phyloP scores from a whole-genome alignment of 2,888 invertebrate genomes.

The Drosophila subsilvestris region DNA sequence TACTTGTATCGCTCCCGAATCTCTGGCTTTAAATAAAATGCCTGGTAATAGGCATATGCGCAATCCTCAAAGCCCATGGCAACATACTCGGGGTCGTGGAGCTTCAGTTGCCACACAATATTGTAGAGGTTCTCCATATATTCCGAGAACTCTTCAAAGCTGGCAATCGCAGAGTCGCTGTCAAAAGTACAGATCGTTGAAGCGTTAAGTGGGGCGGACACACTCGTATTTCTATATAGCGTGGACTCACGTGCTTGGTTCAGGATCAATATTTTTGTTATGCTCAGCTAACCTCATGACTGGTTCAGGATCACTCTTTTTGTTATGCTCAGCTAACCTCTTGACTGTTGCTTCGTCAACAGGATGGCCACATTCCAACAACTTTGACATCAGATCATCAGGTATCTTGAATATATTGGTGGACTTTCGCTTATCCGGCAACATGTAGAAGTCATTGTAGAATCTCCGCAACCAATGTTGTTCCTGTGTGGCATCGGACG shows the following conservation, averaged over 20 bases:
- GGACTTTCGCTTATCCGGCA: slow-evolving; percentile 14
- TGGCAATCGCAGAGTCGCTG: not conserved
- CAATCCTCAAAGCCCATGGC: too few relatives aligned
- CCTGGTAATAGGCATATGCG: too few relatives aligned
- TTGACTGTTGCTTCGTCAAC: not conserved
- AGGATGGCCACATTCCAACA: slow-evolving; percentile 28
- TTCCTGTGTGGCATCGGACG: slow-evolving; percentile 1
- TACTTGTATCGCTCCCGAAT: too few relatives aligned
- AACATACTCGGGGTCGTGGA: too few relatives aligned
- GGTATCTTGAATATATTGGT: slow-evolving; percentile 13
- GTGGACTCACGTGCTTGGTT: not conserved
- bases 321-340: too few relatives aligned
- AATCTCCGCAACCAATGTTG: slow-evolving; percentile 22
- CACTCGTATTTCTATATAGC: too few relatives aligned
- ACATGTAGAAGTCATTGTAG: slow-evolving; percentile 48
- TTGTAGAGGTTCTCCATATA: too few relatives aligned
- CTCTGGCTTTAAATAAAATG: too few relatives aligned
- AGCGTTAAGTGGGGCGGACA: not conserved
- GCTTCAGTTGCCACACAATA: too few relatives aligned
- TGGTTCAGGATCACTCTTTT: too few relatives aligned
- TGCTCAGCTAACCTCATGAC: slow-evolving; percentile 29
- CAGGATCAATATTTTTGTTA: not conserved
- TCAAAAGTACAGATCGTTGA: not conserved
- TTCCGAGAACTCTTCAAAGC: too few relatives aligned
- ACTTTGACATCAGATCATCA: not conserved